Evolutionary conservation across 1,140 invertebrate species (phyloP).

Genomic region (Neomicropteryx cornuta): DNA sequence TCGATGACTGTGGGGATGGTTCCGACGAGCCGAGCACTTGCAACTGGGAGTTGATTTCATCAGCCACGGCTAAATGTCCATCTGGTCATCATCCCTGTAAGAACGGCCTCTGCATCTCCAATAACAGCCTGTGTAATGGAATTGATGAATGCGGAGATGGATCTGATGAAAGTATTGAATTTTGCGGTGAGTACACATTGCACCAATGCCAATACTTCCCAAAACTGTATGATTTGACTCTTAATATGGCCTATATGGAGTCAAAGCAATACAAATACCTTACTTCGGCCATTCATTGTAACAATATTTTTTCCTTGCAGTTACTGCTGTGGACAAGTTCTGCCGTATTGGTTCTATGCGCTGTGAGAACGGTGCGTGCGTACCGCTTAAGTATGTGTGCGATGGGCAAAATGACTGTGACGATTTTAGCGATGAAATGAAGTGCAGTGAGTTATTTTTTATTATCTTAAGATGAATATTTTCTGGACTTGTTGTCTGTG

Average conservation of each 20-base stretch:
- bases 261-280: too few species aligned
- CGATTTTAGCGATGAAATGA: slow-evolving; percentile 62
- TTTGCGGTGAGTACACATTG: slow-evolving; percentile 27
- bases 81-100: slow-evolving; percentile 44
- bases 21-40: slow-evolving; percentile 73
- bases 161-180: slow-evolving; percentile 44
- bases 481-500: too few species aligned
- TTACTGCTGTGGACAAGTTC: slow-evolving; percentile 22
- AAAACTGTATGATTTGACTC: too few species aligned
- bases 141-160: slow-evolving; percentile 52
- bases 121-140: slow-evolving; percentile 55
- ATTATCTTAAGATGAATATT: too few species aligned
- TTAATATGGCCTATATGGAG: too few species aligned
- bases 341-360: slow-evolving; percentile 21
- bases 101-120: slow-evolving; percentile 54
- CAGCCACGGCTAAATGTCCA: slow-evolving; percentile 30
- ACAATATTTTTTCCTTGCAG: too few species aligned
- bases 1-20: slow-evolving; percentile 66
- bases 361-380: slow-evolving; percentile 54
- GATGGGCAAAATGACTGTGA: slow-evolving; percentile 66
- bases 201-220: too few species aligned
- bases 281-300: too few species aligned
- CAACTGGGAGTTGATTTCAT: slow-evolving; percentile 27
- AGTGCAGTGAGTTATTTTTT: too few species aligned
- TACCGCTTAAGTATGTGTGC: slow-evolving; percentile 55